Evolutionary conservation across 2,797 vertebrate species (phyloP).

Genomic region (Chromis chromis): DNA sequence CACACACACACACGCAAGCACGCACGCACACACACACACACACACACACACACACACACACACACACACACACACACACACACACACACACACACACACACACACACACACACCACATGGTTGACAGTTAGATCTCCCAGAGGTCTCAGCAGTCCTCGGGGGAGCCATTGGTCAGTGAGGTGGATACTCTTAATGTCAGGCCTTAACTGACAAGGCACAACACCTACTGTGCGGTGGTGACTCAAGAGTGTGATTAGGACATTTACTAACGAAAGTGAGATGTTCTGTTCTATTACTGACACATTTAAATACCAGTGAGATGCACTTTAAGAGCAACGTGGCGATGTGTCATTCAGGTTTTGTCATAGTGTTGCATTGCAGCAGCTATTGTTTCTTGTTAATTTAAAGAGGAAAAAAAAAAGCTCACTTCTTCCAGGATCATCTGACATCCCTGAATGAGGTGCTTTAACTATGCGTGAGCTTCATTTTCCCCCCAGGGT

Average conservation of each 20-base stretch:
- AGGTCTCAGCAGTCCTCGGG: slow-evolving; percentile 40
- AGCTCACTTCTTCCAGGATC: not conserved
- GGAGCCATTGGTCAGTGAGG: slow-evolving; percentile 44
- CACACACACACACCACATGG: not conserved
- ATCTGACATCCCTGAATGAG: slow-evolving; percentile 16
- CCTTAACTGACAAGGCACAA: slow-evolving; percentile 30
- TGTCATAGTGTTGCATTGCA: not conserved
- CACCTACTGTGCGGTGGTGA: slow-evolving; percentile 23
- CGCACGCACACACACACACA: too few species aligned
- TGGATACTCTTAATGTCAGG: slow-evolving; percentile 59
- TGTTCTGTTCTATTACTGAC: not conserved
- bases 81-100: not conserved
- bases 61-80: not conserved
- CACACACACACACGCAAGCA: not conserved
- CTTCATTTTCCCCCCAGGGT: slow-evolving; percentile 4
- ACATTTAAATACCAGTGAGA: not conserved
- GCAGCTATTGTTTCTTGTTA: not conserved
- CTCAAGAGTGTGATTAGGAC: slow-evolving; percentile 26
- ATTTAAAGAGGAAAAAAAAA: slow-evolving; percentile 1
- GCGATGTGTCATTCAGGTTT: not conserved
- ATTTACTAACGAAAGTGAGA: not conserved
- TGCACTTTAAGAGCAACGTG: slow-evolving; percentile 2
- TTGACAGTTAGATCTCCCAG: slow-evolving; percentile 55
- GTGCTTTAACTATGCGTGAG: not conserved
- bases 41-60: not conserved